Evolutionary conservation across 92 coral and sea anemone species (phyloP), one percentile per base, ranked within the genome.

Genomic region (Pocillopora grandis): DNA sequence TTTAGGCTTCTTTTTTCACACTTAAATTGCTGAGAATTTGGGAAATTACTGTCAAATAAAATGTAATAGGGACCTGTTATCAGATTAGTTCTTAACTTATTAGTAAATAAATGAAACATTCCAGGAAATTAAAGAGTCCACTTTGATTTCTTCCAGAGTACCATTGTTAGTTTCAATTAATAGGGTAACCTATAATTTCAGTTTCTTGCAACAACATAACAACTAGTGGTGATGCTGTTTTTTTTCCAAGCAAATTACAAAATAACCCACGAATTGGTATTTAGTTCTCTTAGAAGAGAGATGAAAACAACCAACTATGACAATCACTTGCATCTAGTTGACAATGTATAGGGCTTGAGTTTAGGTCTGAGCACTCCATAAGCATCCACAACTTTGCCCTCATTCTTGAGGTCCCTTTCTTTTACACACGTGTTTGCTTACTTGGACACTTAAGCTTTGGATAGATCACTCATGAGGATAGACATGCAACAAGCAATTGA

Each of bases 341-440:
- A 12, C 63, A 87, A 9, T n/a, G 90, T 58, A 66, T 55, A 76
- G 4, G 82, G 0, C 63, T 87, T 82, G 9, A 87, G 82, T 65
- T 81, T 87, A 18, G 83, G 90, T 20, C 87, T 23, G 5, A 87
- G 87, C 90, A 87, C 81, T 75, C 81, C 90, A 70, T 87, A 83
- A 5, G 83, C 87, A 17, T 82, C 78, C 1, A 87, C 90, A 66
- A 87, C 84, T 60, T 88, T 82, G 12, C 87, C 87, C 12, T 82
- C 58, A 10, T 18, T 70, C 62, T 61, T 88, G 18, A 88, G 80
- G 73, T 88, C 83, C 76, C 91, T 83, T 58, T 88, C 91, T 0
- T 83, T 74, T 11, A 82, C 72, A 2, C 79, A 58, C 14, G 78
- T 71, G 58, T 82, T 82, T 12, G 78, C 78, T 12, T 59, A 49